Conservation (phyloP, 2,888 invertebrate species). For the Dynastes hyllus region DNA sequence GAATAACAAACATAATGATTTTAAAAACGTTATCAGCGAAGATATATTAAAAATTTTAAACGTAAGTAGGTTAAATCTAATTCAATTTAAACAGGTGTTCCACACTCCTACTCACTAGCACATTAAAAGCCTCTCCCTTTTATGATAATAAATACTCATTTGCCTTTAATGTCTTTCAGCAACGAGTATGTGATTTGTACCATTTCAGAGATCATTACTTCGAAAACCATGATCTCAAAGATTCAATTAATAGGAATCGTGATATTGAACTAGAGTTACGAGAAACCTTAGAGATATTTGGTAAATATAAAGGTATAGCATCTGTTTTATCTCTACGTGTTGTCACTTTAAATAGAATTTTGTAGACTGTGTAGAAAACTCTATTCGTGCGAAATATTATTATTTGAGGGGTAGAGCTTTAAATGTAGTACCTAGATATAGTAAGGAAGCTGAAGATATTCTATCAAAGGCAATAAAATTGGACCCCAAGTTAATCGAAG, state of each 20-base stretch:
- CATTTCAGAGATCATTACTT: constrained; percentile 85
- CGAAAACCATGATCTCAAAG: constrained; percentile 81
- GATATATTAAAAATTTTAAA: constrained; percentile 61
- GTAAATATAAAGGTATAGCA: constrained; percentile 77
- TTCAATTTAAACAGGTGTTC: constrained; percentile 60
- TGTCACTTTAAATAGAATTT: constrained; percentile 30
- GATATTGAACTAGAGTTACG: constrained; percentile 79
- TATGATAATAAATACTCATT: neutral
- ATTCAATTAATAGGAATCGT: constrained; percentile 78
- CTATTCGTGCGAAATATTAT: constrained; percentile 76
- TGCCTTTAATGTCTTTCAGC: constrained; percentile 71
- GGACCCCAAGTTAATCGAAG: constrained; percentile 85
- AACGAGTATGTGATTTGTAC: constrained; percentile 79
- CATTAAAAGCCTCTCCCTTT: constrained; percentile 37
- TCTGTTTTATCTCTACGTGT: neutral
- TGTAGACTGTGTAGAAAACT: constrained; percentile 68
- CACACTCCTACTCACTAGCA: constrained; percentile 53
- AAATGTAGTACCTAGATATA: constrained; percentile 81
- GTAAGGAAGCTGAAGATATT: constrained; percentile 81
- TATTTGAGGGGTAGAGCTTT: constrained; percentile 84
- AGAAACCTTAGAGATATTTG: constrained; percentile 76
- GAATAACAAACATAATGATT: constrained; percentile 32
- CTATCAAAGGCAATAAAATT: constrained; percentile 89
- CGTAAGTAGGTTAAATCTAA: constrained; percentile 58
- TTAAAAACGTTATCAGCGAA: constrained; percentile 57